These are phyloP conservation scores for Myrmecobius fasciatus DNA, from an alignment of 2,113 vertebrate species.

Conservation along the genomic window DNA sequence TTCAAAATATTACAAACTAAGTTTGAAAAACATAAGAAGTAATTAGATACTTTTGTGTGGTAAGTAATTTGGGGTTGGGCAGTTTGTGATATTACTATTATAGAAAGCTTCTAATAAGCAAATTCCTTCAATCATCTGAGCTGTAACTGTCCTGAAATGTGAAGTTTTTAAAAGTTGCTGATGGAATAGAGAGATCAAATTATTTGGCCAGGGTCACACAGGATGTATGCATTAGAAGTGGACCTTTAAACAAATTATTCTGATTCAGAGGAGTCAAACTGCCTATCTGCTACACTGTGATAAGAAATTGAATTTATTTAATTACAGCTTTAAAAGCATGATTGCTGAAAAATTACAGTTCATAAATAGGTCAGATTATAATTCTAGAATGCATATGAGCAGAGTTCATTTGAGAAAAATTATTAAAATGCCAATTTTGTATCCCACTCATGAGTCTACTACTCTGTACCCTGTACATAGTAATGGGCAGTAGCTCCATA, in stretches of 20 bases:
- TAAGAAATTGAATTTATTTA: slow-evolving; percentile 39
- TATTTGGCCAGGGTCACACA: background rate
- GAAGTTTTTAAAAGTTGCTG: background rate
- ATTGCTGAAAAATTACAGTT: slow-evolving; percentile 8
- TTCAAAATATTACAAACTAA: background rate
- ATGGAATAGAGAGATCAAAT: background rate
- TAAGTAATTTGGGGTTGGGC: background rate
- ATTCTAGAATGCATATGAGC: background rate
- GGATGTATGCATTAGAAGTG: background rate
- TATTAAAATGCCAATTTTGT: slow-evolving; percentile 33
- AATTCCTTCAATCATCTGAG: background rate
- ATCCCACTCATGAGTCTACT: background rate
- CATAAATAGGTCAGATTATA: slow-evolving; percentile 41
- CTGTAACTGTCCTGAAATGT: background rate
- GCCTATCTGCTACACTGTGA: slow-evolving; percentile 7
- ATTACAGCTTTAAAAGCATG: slow-evolving; percentile 45
- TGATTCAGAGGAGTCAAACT: background rate
- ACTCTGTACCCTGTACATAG: background rate
- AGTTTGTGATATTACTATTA: background rate
- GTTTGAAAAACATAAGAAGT: background rate
- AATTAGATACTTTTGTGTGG: background rate
- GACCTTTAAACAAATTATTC: background rate
- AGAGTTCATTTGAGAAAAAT: slow-evolving; percentile 38
- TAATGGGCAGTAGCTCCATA: background rate
- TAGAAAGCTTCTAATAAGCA: background rate